Percentiles rank a stretch among this genome's conserved stretches.
phyloP scores from a whole-genome alignment of 23 tunicate species.

The Corella eumyota region DNA sequence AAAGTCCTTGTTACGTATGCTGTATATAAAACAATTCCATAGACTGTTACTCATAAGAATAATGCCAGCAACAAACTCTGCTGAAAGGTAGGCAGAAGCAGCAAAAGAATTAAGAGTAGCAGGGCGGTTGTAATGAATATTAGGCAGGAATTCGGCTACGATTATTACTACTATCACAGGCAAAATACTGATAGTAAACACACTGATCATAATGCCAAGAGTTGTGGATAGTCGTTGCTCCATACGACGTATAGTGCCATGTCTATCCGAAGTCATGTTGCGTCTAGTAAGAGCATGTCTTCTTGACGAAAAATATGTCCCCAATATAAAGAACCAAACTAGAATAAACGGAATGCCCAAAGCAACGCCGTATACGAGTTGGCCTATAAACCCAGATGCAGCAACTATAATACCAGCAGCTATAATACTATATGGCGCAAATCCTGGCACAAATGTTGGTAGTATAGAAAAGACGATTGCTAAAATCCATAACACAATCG shows the following conservation, averaged over 20 bases:
- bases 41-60: slow-evolving; percentile 41
- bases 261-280: slow-evolving; percentile 1
- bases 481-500: slow-evolving; percentile 11
- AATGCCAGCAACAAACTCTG: slow-evolving; percentile 21
- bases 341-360: not conserved
- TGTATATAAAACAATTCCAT: slow-evolving; percentile 54
- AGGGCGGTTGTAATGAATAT: not conserved
- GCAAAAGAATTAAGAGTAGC: not conserved
- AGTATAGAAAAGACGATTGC: slow-evolving; percentile 5
- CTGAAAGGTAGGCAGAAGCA: slow-evolving; percentile 12
- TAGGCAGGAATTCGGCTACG: not conserved
- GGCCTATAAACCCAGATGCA: not conserved
- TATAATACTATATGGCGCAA: slow-evolving; percentile 23
- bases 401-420: slow-evolving; percentile 17
- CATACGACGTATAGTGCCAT: not conserved
- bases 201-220: slow-evolving; percentile 10
- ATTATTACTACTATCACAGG: slow-evolving; percentile 3
- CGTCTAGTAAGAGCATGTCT: slow-evolving; percentile 8
- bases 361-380: slow-evolving; percentile 4
- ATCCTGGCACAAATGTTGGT: not conserved
- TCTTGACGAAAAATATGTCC: not conserved
- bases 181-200: slow-evolving; percentile 13
- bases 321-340: slow-evolving; percentile 1
- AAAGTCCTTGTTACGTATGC: slow-evolving; percentile 34
- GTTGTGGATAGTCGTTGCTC: slow-evolving; percentile 2